Base-by-base conservation (phyloP, 2,113 vertebrate genomes). In the Pelobates fuscus region DNA sequence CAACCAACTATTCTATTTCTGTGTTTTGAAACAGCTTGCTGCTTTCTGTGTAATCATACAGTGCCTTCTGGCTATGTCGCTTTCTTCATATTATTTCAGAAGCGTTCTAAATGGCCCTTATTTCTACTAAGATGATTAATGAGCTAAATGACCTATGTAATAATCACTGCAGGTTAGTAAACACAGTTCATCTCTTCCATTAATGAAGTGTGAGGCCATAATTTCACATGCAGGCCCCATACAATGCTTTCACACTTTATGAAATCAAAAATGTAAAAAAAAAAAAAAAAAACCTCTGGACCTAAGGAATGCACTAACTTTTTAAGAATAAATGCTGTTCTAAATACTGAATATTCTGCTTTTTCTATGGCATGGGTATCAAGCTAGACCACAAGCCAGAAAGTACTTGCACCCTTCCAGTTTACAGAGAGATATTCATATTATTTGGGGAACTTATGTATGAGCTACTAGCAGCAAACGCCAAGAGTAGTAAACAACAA, bases 61-160 rank as follows among this genome's bases (percentile, higher is more conserved):
- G 81, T 81, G 85, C 92, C 88, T 81, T 70, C 75, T 67, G 83
- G 92, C 88, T 80, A 49, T 84, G 83, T 88, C 85, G 86, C 80
- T 88, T 80, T 81, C 79, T 71, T 83, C 70, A 12, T 88, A 91
- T 88, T 86, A 91, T 84, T 90, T 88, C 82, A 89, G 85, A 92
- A 85, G 85, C 87, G 87, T 85, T 89, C 83, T 83, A 88, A 94
- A 93, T 89, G 88, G 94, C 92, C 91, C 86, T 86, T 91, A 95
- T 94, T 94, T 93, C 94, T 92, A 94, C 95, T 94, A 96, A 87
- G 82, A 90, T 91, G 89, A 96, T 93, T 92, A 94, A 93, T 87
- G 92, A 91, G 91, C 90, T 94, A 96, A 97, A 97, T 95, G 95
- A 95, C 89, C 89, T 94, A 93, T 93, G 91, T 93, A 95, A 98